Evolutionary conservation across 2,113 vertebrate species (phyloP).

Genomic region (Macquaria australasica): DNA sequence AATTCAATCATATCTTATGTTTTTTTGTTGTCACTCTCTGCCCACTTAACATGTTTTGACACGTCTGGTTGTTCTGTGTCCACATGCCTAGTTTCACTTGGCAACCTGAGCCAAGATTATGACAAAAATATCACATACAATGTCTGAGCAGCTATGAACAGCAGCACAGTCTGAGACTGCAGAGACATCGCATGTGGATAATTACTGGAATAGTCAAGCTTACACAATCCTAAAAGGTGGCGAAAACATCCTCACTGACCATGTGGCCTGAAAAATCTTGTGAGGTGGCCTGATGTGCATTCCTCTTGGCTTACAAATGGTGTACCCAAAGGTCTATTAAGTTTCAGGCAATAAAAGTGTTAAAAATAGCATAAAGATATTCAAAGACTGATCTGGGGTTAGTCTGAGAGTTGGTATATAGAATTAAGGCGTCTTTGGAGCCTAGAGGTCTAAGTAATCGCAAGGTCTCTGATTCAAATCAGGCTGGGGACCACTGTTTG

Average conservation of each 20-base stretch:
- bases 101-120: constrained; percentile 14
- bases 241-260: constrained; percentile 6
- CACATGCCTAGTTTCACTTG: constrained; percentile 36
- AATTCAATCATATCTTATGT: not conserved
- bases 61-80: constrained; percentile 33
- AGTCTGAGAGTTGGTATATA: not conserved
- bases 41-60: constrained; percentile 56
- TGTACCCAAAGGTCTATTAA: not conserved
- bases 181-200: not conserved
- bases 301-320: not conserved
- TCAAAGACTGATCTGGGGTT: not conserved
- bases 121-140: constrained; percentile 60
- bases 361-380: not conserved
- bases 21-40: not conserved
- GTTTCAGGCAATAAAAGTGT: not conserved
- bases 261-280: not conserved
- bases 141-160: constrained; percentile 39
- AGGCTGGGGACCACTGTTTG: constrained; percentile 19
- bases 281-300: not conserved
- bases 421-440: not conserved
- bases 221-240: not conserved
- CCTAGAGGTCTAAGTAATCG: not conserved
- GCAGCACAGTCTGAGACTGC: constrained; percentile 7
- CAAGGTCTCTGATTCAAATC: constrained; percentile 20
- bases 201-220: not conserved